These are phyloP conservation scores for Pterocles gutturalis DNA, from an alignment of 2,113 vertebrate species.

Conservation along the genomic window DNA sequence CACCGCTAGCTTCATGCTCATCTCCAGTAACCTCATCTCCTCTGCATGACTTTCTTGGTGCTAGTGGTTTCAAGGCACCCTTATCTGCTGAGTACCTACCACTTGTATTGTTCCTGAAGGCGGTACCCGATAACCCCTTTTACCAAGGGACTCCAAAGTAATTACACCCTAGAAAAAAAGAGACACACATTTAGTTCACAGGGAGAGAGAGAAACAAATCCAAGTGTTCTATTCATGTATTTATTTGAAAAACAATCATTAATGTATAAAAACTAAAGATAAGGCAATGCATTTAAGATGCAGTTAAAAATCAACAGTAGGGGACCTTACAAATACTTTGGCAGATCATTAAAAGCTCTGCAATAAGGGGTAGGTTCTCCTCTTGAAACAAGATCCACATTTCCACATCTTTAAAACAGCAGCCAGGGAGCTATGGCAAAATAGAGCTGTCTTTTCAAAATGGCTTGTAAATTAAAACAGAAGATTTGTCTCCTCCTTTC, in stretches of 20 bases:
- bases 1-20: conserved; percentile 34
- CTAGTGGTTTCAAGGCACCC: conserved; percentile 48
- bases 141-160: conserved; percentile 97
- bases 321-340: neutral
- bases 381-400: neutral
- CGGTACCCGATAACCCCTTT: conserved; percentile 98
- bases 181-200: conserved; percentile 49
- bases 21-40: conserved; percentile 54
- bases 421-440: neutral
- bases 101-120: conserved; percentile 99
- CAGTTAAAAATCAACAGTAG: neutral
- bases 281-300: neutral
- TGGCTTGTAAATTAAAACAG: neutral
- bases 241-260: neutral
- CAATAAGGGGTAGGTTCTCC: neutral
- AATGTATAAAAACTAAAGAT: neutral
- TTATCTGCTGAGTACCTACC: conserved; percentile 83
- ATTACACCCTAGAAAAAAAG: conserved; percentile 89
- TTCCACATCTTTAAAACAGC: neutral
- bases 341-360: neutral
- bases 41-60: conserved; percentile 35
- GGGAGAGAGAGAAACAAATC: neutral
- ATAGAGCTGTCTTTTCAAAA: neutral
- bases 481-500: neutral
- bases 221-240: neutral